Evolutionary conservation across 2,113 vertebrate genomes (phyloP).

Genomic region (Eulemur rufifrons): DNA sequence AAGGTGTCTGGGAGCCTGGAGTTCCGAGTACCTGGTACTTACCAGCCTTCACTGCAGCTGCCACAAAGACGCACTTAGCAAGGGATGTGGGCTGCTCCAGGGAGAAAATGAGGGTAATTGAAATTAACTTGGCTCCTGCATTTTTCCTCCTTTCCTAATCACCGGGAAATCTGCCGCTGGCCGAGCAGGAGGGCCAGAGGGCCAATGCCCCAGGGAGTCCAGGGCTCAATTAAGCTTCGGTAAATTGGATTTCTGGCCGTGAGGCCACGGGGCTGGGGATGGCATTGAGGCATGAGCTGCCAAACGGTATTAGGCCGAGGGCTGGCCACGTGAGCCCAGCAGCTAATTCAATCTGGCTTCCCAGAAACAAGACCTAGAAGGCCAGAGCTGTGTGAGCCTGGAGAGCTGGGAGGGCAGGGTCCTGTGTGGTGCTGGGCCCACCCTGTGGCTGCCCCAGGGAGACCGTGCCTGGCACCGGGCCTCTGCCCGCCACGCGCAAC

Average conservation of each 20-base stretch:
- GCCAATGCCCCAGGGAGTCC: slow-evolving; percentile 60
- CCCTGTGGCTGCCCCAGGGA: no score
- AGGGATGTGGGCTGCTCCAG: neutral
- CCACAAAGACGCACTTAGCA: neutral
- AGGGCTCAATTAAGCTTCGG: slow-evolving; percentile 70
- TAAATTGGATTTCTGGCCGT: slow-evolving; percentile 77
- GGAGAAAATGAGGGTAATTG: slow-evolving; percentile 68
- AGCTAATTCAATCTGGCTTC: slow-evolving; percentile 77
- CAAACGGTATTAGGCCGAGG: slow-evolving; percentile 69
- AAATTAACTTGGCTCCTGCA: slow-evolving; percentile 68
- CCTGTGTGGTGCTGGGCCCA: neutral
- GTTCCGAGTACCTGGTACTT: neutral
- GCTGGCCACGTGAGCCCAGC: slow-evolving; percentile 65
- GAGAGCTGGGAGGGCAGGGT: neutral
- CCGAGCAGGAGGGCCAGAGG: slow-evolving; percentile 36
- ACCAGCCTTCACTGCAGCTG: neutral
- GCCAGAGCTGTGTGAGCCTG: neutral
- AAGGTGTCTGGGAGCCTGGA: neutral
- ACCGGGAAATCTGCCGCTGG: slow-evolving; percentile 63
- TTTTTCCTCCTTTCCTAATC: slow-evolving; percentile 67
- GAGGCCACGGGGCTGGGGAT: slow-evolving; percentile 49
- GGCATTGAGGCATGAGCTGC: slow-evolving; percentile 73
- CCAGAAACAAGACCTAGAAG: slow-evolving; percentile 52
- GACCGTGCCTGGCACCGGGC: neutral
- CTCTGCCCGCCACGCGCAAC: neutral